A percentile compares a stretch with the other conserved stretches of the same genome.
Conservation (phyloP, 1,140 invertebrate species). For the Solenopsis invicta region DNA sequence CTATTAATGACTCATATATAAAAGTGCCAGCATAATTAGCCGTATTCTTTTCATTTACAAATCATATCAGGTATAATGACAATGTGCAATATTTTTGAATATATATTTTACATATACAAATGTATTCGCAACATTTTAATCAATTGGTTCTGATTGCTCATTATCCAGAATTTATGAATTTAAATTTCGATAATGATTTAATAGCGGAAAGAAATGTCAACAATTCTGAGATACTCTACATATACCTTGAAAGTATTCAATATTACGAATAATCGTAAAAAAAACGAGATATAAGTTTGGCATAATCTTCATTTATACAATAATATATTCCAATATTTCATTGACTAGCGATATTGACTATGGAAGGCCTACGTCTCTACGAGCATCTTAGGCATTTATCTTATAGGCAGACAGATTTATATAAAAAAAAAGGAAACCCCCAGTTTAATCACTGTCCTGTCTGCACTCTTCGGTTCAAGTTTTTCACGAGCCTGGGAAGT, state of each 20-base stretch:
- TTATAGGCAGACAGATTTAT: constrained; percentile 42
- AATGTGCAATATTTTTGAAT: constrained; percentile 3
- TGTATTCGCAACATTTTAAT: not conserved
- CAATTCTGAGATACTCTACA: constrained; percentile 11
- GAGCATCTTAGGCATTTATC: constrained; percentile 83
- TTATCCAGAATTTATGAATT: constrained; percentile 22
- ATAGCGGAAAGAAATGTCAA: not conserved
- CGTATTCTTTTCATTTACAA: constrained; percentile 18
- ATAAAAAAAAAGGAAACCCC: constrained; percentile 13
- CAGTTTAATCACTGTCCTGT: constrained; percentile 64
- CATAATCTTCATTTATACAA: constrained; percentile 34
- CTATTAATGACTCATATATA: constrained; percentile 16
- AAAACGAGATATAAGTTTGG: not conserved
- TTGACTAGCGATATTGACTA: not conserved
- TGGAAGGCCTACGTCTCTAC: constrained; percentile 76
- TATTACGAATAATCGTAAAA: not conserved
- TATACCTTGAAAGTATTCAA: not conserved
- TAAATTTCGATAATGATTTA: constrained; percentile 22
- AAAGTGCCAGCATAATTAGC: not conserved
- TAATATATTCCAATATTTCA: constrained; percentile 32
- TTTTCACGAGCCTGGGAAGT: constrained; percentile 81
- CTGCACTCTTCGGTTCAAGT: constrained; percentile 76
- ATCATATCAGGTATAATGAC: constrained; percentile 26
- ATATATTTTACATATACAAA: not conserved
- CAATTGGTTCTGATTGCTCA: not conserved